Evolutionary conservation across 1,140 invertebrate genomes (phyloP).

Genomic region (Delia radicum): DNA sequence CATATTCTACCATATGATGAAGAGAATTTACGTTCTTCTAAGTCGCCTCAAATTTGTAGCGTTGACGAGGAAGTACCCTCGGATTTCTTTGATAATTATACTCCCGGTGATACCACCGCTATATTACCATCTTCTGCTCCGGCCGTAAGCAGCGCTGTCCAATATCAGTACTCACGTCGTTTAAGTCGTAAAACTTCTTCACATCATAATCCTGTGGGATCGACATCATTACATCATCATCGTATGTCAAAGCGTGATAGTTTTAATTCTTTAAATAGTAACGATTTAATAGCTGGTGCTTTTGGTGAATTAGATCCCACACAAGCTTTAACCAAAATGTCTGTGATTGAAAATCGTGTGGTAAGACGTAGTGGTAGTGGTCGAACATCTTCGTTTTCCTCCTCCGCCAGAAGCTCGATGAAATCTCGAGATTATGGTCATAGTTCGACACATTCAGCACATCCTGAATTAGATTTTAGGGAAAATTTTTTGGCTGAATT

Average conservation of each 20-base stretch:
- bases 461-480: constrained; percentile 53
- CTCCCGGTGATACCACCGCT: constrained; percentile 36
- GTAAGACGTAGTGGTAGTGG: constrained; percentile 43
- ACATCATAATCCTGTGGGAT: constrained; percentile 34
- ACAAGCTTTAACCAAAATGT: constrained; percentile 51
- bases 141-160: constrained; percentile 38
- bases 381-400: constrained; percentile 45
- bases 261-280: constrained; percentile 50
- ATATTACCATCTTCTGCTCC: constrained; percentile 11
- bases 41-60: constrained; percentile 25
- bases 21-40: constrained; percentile 32
- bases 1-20: constrained; percentile 23
- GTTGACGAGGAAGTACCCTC: constrained; percentile 47
- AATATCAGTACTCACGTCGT: constrained; percentile 50
- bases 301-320: constrained; percentile 52
- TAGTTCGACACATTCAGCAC: constrained; percentile 43
- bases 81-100: constrained; percentile 49
- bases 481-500: constrained; percentile 53
- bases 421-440: constrained; percentile 52
- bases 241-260: constrained; percentile 45
- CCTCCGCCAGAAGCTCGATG: constrained; percentile 48
- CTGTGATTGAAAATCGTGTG: constrained; percentile 50
- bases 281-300: constrained; percentile 50
- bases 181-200: constrained; percentile 46
- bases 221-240: background rate